Percentiles rank a stretch among this genome's conserved stretches.
These are phyloP conservation scores for Chymomyza fuscimana DNA, from an alignment of 2,888 invertebrate genomes.

Conservation along the genomic window DNA sequence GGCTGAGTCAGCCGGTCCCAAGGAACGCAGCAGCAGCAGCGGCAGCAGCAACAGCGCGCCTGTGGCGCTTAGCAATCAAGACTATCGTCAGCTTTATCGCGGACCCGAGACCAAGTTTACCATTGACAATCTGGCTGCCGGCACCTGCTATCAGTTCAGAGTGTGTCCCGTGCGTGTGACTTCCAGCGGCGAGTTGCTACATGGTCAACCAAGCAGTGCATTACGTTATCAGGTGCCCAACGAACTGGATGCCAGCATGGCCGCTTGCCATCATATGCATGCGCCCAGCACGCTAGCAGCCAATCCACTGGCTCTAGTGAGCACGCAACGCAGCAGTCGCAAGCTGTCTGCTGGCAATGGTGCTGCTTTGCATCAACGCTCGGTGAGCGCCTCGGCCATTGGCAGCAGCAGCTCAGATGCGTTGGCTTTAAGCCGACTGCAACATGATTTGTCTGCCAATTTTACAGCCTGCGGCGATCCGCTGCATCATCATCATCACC, in stretches of 20 bases:
- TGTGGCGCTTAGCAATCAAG: slow-evolving; percentile 52
- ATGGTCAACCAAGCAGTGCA: slow-evolving; percentile 86
- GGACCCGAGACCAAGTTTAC: slow-evolving; percentile 84
- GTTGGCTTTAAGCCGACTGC: slow-evolving; percentile 46
- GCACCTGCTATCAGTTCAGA: slow-evolving; percentile 88
- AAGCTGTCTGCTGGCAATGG: slow-evolving; percentile 58
- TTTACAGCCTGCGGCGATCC: slow-evolving; percentile 77
- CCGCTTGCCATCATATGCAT: slow-evolving; percentile 57
- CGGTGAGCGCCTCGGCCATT: slow-evolving; percentile 77
- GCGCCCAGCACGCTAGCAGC: slow-evolving; percentile 20
- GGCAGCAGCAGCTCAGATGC: slow-evolving; percentile 59
- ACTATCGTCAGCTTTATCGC: slow-evolving; percentile 83
- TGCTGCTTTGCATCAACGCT: slow-evolving; percentile 68
- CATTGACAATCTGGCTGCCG: slow-evolving; percentile 86
- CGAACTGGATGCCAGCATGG: slow-evolving; percentile 64
- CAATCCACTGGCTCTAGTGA: slow-evolving; percentile 47
- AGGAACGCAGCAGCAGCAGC: slow-evolving; percentile 45
- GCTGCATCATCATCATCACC: slow-evolving; percentile 76
- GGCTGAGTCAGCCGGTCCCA: slow-evolving; percentile 34
- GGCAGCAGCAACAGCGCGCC: slow-evolving; percentile 34
- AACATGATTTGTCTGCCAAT: slow-evolving; percentile 71
- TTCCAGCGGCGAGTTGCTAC: slow-evolving; percentile 81
- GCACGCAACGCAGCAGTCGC: slow-evolving; percentile 74
- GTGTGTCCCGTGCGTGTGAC: slow-evolving; percentile 88
- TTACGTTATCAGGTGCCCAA: slow-evolving; percentile 80